Percentiles rank a stretch among this genome's conserved stretches.
phyloP scores from a whole-genome alignment of 2,113 vertebrate genomes.

The Paracanthobrama guichenoti region DNA sequence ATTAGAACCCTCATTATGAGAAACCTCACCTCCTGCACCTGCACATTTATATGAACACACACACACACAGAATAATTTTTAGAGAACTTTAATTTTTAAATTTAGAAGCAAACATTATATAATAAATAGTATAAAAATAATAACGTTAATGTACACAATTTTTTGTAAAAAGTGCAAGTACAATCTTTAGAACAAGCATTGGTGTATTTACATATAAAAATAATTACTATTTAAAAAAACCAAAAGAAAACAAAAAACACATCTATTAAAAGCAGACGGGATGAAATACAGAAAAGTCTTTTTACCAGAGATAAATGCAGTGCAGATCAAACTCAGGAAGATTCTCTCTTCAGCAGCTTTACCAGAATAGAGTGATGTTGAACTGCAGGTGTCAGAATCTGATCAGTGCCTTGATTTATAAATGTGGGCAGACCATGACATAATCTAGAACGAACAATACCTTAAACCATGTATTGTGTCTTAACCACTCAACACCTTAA shows the following conservation, averaged over 20 bases:
- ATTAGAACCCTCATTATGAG: background rate
- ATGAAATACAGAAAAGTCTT: background rate
- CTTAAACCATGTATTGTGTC: background rate
- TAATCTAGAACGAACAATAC: background rate
- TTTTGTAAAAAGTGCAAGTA: no score
- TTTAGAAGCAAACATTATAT: no score
- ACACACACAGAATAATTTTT: background rate
- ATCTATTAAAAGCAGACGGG: background rate
- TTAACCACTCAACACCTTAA: background rate
- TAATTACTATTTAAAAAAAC: no score
- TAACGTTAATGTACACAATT: no score
- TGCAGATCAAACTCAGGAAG: background rate
- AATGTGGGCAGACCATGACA: background rate
- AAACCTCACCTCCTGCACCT: background rate
- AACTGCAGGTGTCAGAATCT: background rate
- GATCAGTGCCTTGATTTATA: background rate
- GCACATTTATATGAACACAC: background rate
- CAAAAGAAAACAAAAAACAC: no score
- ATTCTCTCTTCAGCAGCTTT: background rate
- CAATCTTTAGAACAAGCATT: no score
- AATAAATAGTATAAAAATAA: no score
- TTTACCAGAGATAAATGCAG: background rate
- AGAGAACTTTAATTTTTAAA: no score
- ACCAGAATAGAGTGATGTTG: background rate
- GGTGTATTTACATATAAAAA: no score